These are phyloP conservation scores for Parapsyche elsis DNA, from an alignment of 1,140 invertebrate species.

Conservation along the genomic window DNA sequence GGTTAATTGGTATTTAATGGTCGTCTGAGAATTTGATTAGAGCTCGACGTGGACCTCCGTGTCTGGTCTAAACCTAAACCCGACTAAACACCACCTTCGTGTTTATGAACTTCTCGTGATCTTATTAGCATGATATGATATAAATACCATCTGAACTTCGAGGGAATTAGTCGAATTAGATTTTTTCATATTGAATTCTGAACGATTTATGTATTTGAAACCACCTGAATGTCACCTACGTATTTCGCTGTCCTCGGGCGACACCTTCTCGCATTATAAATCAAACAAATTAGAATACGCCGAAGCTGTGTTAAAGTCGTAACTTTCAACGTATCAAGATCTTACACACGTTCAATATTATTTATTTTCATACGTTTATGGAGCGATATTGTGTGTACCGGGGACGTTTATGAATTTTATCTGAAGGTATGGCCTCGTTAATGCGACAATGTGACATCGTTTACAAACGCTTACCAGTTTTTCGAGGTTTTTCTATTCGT, in stretches of 20 bases:
- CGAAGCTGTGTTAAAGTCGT: not conserved
- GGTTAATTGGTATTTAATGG: conserved; percentile 25
- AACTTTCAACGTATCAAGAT: not conserved
- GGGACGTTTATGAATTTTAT: not conserved
- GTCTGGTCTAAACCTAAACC: not conserved
- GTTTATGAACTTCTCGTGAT: not conserved
- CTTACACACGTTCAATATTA: not conserved
- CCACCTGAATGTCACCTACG: not conserved
- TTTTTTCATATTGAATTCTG: no score
- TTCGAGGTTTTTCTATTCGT: not conserved
- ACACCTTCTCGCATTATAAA: not conserved
- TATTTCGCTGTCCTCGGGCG: not conserved
- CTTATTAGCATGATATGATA: no score
- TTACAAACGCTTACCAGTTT: not conserved
- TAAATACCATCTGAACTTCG: not conserved
- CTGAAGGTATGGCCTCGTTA: not conserved
- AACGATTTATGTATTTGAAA: not conserved
- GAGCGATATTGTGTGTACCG: not conserved
- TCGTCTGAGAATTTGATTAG: conserved; percentile 30
- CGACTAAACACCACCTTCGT: not conserved
- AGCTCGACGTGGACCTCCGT: not conserved
- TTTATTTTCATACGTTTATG: not conserved
- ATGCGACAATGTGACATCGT: not conserved
- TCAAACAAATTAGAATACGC: conserved; percentile 14
- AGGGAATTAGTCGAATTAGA: not conserved